phyloP scores from a whole-genome alignment of 2,888 invertebrate species.

The Trichopria drosophilae region DNA sequence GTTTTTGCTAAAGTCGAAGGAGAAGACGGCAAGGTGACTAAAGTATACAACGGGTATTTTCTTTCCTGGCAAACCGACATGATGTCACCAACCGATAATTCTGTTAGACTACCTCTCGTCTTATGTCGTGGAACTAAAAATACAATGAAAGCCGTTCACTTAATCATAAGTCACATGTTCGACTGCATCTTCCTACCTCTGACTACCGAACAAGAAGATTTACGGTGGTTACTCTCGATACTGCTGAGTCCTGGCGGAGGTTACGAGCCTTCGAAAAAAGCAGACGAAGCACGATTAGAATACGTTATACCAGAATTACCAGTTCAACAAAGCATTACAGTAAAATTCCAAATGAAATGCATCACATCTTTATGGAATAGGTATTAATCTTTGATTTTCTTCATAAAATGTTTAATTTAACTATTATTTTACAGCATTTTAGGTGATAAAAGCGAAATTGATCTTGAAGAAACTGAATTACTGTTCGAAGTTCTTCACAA shows the following conservation, averaged over 20 bases:
- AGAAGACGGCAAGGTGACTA: conserved; percentile 30
- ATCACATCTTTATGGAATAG: conserved; percentile 42
- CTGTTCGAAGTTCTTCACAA: conserved; percentile 43
- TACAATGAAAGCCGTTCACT: conserved; percentile 46
- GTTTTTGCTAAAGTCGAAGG: conserved; percentile 9
- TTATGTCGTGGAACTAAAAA: conserved; percentile 49
- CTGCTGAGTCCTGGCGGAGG: conserved; percentile 36
- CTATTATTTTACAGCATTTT: conserved; percentile 27
- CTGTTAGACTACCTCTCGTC: conserved; percentile 47
- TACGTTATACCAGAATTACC: conserved; percentile 45
- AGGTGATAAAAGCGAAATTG: conserved; percentile 23
- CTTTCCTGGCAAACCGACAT: conserved; percentile 46
- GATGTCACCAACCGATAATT: conserved; percentile 28
- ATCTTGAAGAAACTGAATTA: conserved; percentile 42
- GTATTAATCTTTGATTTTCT: conserved; percentile 28
- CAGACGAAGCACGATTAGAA: conserved; percentile 41
- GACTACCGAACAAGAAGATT: conserved; percentile 44
- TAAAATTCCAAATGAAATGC: conserved; percentile 38
- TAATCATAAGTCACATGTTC: conserved; percentile 48
- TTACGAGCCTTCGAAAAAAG: conserved; percentile 18
- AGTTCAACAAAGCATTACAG: conserved; percentile 39
- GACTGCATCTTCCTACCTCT: conserved; percentile 49
- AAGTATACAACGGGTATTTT: conserved; percentile 49
- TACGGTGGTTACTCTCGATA: conserved; percentile 50
- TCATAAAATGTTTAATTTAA: conserved; percentile 7